Percentiles rank a stretch among this genome's conserved stretches.
Conservation (phyloP, 1,140 invertebrate species). For the Drosophila paulistorum region DNA sequence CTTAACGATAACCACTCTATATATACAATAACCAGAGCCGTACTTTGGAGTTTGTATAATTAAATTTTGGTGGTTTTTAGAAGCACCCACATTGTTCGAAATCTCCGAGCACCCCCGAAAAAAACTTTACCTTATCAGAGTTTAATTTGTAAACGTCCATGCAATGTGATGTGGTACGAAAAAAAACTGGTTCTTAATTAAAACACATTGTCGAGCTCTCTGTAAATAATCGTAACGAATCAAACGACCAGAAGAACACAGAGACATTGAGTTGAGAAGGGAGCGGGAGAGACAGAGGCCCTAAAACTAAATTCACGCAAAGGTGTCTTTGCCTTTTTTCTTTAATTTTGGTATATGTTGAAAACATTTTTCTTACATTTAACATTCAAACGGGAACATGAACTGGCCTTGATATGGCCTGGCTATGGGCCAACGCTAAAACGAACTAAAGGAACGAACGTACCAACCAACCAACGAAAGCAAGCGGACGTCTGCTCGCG, state of each 20-base stretch:
- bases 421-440: slow-evolving; percentile 42
- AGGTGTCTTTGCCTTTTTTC: slow-evolving; percentile 26
- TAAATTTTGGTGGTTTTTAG: slow-evolving; percentile 45
- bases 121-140: slow-evolving; percentile 57
- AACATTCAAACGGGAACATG: slow-evolving; percentile 46
- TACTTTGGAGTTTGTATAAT: slow-evolving; percentile 52
- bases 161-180: slow-evolving; percentile 20
- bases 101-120: slow-evolving; percentile 15
- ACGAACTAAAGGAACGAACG: background rate
- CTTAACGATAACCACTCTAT: slow-evolving; percentile 53
- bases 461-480: background rate
- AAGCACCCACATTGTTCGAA: slow-evolving; percentile 25
- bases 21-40: background rate
- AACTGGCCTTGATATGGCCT: slow-evolving; percentile 6
- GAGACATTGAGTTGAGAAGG: slow-evolving; percentile 25
- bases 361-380: slow-evolving; percentile 55
- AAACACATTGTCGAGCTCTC: slow-evolving; percentile 69
- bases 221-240: slow-evolving; percentile 77
- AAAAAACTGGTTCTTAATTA: slow-evolving; percentile 72
- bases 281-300: slow-evolving; percentile 9
- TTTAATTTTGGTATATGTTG: slow-evolving; percentile 42
- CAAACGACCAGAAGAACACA: slow-evolving; percentile 55
- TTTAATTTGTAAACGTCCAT: slow-evolving; percentile 70
- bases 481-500: background rate
- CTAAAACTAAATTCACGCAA: slow-evolving; percentile 37